Evolutionary conservation across 1,140 invertebrate species (phyloP).

Genomic region (Ganaspis sp.): DNA sequence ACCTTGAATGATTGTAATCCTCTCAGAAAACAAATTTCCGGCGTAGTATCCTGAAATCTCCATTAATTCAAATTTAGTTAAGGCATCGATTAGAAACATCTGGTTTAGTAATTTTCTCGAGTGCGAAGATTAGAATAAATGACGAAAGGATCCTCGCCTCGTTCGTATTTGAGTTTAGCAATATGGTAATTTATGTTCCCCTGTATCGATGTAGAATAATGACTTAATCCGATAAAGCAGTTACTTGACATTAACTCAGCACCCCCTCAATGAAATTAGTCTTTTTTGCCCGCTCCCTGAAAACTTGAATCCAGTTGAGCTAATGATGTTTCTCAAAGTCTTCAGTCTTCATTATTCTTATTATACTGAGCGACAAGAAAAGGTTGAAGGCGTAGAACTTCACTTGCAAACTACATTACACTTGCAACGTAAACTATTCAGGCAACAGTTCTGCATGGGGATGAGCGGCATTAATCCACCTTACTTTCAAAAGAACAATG

Average conservation of each 20-base stretch:
- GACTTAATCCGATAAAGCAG: constrained; percentile 18
- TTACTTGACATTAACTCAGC: constrained; percentile 21
- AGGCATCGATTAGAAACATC: not conserved
- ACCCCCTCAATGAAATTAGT: constrained; percentile 10
- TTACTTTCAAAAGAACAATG: constrained; percentile 26
- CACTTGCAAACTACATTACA: constrained; percentile 29
- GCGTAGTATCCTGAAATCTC: no score
- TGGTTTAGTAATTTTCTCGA: not conserved
- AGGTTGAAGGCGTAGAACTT: constrained; percentile 26
- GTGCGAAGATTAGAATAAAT: constrained; percentile 6
- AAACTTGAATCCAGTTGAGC: constrained; percentile 16
- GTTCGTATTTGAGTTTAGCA: constrained; percentile 12
- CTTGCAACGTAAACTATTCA: constrained; percentile 25
- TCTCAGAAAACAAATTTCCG: no score
- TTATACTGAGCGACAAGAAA: constrained; percentile 22
- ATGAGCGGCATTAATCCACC: constrained; percentile 26
- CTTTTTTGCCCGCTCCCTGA: not conserved
- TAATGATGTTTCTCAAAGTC: constrained; percentile 25
- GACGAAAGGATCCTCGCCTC: not conserved
- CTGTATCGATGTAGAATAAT: constrained; percentile 20
- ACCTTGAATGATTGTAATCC: no score
- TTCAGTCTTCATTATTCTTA: constrained; percentile 31
- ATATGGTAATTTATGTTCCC: constrained; percentile 18
- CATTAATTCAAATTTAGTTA: no score
- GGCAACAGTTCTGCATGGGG: constrained; percentile 3